These are phyloP conservation scores for Solea solea DNA, from an alignment of 2,113 vertebrate genomes.

Conservation along the genomic window DNA sequence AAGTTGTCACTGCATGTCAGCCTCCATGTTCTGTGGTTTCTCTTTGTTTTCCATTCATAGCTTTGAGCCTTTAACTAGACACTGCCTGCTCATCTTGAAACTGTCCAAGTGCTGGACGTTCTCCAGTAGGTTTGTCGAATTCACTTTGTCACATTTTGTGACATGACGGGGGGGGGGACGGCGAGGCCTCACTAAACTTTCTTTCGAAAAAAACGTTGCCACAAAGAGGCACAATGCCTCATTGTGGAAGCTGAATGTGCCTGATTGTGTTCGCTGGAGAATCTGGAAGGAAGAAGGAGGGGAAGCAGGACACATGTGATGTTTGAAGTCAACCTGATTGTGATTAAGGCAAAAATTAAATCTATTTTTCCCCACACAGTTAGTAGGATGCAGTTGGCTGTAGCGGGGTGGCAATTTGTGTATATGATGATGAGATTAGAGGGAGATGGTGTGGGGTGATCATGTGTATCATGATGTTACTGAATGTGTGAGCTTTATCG, in stretches of 20 bases:
- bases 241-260: conserved; percentile 79
- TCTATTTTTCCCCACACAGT: not conserved
- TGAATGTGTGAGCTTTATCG: not conserved
- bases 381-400: not conserved
- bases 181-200: conserved; percentile 71
- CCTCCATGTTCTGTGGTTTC: not conserved
- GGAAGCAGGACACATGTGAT: conserved; percentile 51
- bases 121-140: conserved; percentile 51
- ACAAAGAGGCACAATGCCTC: conserved; percentile 75
- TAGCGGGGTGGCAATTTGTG: conserved; percentile 3
- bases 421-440: not conserved
- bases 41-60: conserved; percentile 17
- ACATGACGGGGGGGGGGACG: conserved; percentile 49
- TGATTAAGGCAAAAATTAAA: not conserved
- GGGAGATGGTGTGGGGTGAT: conserved; percentile 7
- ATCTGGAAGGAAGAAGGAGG: conserved; percentile 62
- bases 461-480: not conserved
- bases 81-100: conserved; percentile 11
- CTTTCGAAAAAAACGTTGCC: conserved; percentile 44
- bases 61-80: not conserved
- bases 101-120: conserved; percentile 21
- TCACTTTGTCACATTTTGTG: conserved; percentile 57
- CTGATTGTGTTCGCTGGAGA: conserved; percentile 72
- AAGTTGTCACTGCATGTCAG: not conserved
- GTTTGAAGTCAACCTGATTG: conserved; percentile 58